Base-by-base conservation (phyloP, 1,140 invertebrate genomes). In the Drosophila trapezifrons region DNA sequence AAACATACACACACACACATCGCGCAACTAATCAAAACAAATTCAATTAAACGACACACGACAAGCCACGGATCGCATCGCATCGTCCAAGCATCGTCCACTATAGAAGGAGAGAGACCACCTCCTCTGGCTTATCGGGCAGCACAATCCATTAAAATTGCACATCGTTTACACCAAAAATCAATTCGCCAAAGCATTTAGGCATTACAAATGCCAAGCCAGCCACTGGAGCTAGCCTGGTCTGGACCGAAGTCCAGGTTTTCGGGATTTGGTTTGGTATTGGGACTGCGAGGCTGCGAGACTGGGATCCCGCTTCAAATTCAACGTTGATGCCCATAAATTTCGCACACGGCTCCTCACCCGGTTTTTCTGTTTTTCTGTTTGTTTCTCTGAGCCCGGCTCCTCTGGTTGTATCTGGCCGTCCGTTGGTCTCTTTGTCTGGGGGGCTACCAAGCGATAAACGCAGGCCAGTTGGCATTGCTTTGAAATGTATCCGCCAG, bases 131-230 rank as follows among this genome's bases (percentile, higher is more conserved):
- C 90, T 91, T 91, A 91, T 91, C 90, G 85, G 83, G 85, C 76
- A 84, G 80, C 73, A 84, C 90, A 91, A 91, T 91, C 90, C 90
- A 91, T 91, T 91, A 91, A 91, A 91, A 91, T 91, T 91, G 90
- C 90, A 91, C 90, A 91, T 91, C 90, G 90, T 91, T 91, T 91
- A 91, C 90, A 91, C 90, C 90, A 90, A 91, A 91, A 91, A 91
- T 91, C 90, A 91, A 91, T 91, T 91, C 86, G 78, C 83, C 74
- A 78, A 91, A 91, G 90, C 87, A 91, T 91, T 91, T 91, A 90
- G 84, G 80, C 89, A 90, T 89, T 89, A 90, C 89, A 90, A 90
- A 90, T 90, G 82, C 79, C 71, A 86, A 79, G 62, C 78, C 83
- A 87, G 87, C 80, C 87, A 90, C 87, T 67, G 78, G 15, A 72